Evolutionary conservation across 2,888 invertebrate species (phyloP).

Genomic region (Drosophila mercatorum): DNA sequence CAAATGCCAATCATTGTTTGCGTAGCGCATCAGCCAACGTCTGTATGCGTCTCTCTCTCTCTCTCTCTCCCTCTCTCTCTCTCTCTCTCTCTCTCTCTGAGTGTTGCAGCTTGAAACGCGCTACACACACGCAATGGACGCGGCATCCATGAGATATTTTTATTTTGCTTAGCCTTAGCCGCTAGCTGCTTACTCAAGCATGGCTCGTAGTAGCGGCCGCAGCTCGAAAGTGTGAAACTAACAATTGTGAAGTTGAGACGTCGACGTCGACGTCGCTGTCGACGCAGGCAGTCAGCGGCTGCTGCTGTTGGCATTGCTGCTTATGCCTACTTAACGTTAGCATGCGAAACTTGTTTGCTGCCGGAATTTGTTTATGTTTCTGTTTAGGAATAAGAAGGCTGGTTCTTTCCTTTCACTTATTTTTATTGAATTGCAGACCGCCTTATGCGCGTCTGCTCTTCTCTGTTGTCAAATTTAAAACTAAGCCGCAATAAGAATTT

Average conservation of each 20-base stretch:
- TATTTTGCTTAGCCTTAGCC: conserved; percentile 39
- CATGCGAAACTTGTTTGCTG: conserved; percentile 57
- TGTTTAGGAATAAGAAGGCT: no score
- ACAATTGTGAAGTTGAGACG: conserved; percentile 52
- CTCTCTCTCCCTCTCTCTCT: no score
- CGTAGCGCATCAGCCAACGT: conserved; percentile 76
- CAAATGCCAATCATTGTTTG: conserved; percentile 79
- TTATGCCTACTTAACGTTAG: conserved; percentile 21
- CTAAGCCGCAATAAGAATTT: no score
- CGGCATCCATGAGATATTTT: conserved; percentile 71
- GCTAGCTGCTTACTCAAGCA: conserved; percentile 56
- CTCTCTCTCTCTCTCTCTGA: not conserved
- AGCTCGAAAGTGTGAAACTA: conserved; percentile 65
- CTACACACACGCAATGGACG: conserved; percentile 52
- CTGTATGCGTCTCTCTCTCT: conserved; percentile 18
- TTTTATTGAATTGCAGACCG: no score
- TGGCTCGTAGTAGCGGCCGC: conserved; percentile 33
- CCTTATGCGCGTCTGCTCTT: no score
- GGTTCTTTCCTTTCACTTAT: no score
- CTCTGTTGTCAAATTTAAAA: no score
- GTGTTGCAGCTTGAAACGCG: conserved; percentile 50
- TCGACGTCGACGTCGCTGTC: conserved; percentile 9
- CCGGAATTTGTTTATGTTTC: conserved; percentile 49
- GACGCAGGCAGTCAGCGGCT: conserved; percentile 1
- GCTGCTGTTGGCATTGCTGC: conserved; percentile 18